Evolutionary conservation across 2,797 vertebrate genomes (phyloP), one percentile per base, ranked within the genome.

Genomic region (Cynopterus sphinx): DNA sequence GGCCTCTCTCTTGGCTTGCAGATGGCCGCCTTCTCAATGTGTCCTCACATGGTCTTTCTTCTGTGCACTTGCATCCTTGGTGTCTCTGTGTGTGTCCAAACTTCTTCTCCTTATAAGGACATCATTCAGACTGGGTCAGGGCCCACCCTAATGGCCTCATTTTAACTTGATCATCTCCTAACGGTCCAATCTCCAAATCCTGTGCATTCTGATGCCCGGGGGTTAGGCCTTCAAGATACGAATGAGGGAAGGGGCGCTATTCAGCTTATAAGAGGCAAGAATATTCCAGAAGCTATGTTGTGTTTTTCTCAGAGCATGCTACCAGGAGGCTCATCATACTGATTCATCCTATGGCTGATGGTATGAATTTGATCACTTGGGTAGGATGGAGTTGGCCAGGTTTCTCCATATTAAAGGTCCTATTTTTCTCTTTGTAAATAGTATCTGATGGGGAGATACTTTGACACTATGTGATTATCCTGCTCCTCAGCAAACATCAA

Each of bases 281-380:
- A 33, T 0, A 9, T 15, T 31, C 51, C 61, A 13, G 73, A 55
- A n/a, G 36, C 12, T 12, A 65, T 3, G 6, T 1, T 5, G 24
- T n/a, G 49, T 49, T 65, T 53, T 63, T 19, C 41, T 63, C n/a
- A 2, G 73, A 2, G 16, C 10, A 3, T 43, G 28, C 49, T 41
- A 1, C 28, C 12, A 6, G n/a, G 41, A 59, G 59, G 39, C 19
- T 31, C n/a, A 2, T 16, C 24, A 1, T 0, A 0, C 22, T 5
- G 17, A 13, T 55, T 33, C 9, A n/a, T 63, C 51, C 39, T 19
- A 3, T 53, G 17, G 12, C 36, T 49, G 83, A 17, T 22, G 26
- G 9, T 46, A 16, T 7, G 9, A 57, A 4, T 55, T 9, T 22
- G 36, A 16, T 5, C 5, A 0, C 39, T 21, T 9, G 36, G n/a